Conservation (phyloP, 2,113 vertebrate genomes). For the Phylloscopus trochilus region DNA sequence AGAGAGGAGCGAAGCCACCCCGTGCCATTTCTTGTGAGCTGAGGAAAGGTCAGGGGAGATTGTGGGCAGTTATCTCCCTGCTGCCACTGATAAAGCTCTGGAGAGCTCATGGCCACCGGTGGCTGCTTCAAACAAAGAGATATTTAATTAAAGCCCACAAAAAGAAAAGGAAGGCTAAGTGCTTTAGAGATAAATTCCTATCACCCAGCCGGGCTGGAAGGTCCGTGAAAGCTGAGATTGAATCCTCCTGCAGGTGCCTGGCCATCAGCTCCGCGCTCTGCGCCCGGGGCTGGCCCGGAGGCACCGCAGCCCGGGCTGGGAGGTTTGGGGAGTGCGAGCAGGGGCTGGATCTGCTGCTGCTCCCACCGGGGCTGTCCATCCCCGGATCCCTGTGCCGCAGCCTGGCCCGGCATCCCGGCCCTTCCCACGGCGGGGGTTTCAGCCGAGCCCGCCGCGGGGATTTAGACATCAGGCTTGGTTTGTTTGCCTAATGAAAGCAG, state of each 20-base stretch:
- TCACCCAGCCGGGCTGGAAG: neutral
- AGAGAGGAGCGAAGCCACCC: constrained; percentile 24
- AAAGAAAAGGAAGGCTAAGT: constrained; percentile 32
- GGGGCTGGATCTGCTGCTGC: accelerated
- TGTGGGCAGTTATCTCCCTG: constrained; percentile 73
- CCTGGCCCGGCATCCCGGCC: neutral
- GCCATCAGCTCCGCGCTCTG: neutral
- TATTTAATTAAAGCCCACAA: constrained; percentile 28
- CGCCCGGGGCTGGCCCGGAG: neutral
- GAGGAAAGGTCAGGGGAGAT: constrained; percentile 62
- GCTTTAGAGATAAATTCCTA: constrained; percentile 1
- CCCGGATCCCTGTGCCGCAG: neutral
- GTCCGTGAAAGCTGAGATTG: neutral
- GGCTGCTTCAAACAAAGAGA: constrained; percentile 64
- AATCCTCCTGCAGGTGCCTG: neutral
- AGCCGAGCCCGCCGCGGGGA: accelerated
- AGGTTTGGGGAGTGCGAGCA: accelerated
- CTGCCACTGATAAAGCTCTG: constrained; percentile 59
- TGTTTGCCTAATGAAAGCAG: neutral
- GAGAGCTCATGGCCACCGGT: constrained; percentile 54
- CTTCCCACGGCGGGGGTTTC: neutral
- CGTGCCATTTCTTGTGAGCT: constrained; percentile 24
- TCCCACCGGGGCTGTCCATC: neutral
- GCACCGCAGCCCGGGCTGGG: accelerated
- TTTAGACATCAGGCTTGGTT: neutral